Evolutionary conservation across 2,113 vertebrate species (phyloP).

Genomic region (Collichthys lucidus): DNA sequence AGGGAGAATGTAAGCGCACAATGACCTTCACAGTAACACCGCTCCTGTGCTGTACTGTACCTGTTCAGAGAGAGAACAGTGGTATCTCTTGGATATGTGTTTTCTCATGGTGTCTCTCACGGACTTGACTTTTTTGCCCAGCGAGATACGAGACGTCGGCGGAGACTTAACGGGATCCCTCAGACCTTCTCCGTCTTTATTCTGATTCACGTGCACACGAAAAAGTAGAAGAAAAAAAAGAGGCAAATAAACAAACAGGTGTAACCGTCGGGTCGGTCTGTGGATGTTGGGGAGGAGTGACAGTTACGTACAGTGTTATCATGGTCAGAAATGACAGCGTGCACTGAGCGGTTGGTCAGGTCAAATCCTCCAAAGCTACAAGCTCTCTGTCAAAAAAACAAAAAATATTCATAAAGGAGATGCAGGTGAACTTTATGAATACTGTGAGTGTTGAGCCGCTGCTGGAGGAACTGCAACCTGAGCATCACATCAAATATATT

Average conservation of each 20-base stretch:
- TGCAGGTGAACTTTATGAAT: background rate
- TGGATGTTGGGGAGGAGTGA: background rate
- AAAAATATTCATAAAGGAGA: background rate
- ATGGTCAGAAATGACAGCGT: slow-evolving; percentile 77
- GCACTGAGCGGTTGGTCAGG: slow-evolving; percentile 89
- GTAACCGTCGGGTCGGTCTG: background rate
- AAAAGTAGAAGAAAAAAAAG: background rate
- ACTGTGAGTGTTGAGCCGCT: background rate
- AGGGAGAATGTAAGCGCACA: too few relatives aligned
- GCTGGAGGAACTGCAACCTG: background rate
- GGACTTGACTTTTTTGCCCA: slow-evolving; percentile 97
- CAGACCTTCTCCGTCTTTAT: slow-evolving; percentile 86
- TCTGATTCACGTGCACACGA: slow-evolving; percentile 73
- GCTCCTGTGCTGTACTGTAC: slow-evolving; percentile 60
- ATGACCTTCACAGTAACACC: background rate
- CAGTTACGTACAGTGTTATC: slow-evolving; percentile 63
- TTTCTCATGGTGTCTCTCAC: slow-evolving; percentile 98
- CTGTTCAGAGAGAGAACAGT: slow-evolving; percentile 90
- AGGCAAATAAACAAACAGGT: background rate
- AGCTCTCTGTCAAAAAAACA: slow-evolving; percentile 87
- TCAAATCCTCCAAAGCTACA: slow-evolving; percentile 98
- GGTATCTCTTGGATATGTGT: slow-evolving; percentile 95
- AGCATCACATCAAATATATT: background rate
- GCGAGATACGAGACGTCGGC: slow-evolving; percentile 89
- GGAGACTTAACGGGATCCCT: slow-evolving; percentile 91